Evolutionary conservation across 2,113 vertebrate genomes (phyloP).

Genomic region (Bostrychus sinensis): DNA sequence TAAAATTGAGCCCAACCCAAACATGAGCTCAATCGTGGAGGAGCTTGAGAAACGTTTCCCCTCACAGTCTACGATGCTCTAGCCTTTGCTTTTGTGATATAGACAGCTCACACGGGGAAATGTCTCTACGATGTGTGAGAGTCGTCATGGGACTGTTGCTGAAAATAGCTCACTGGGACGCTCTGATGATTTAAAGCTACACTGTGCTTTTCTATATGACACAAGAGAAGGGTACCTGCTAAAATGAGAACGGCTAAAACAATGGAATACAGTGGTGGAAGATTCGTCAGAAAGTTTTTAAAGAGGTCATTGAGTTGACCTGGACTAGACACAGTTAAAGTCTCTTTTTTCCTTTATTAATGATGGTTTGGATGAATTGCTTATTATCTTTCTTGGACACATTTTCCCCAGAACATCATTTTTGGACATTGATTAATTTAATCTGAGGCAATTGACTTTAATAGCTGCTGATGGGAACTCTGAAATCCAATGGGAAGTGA

Average conservation of each 20-base stretch:
- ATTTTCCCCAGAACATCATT: constrained; percentile 8
- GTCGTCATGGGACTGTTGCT: constrained; percentile 37
- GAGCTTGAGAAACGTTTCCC: constrained; percentile 85
- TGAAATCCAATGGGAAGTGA: constrained; percentile 26
- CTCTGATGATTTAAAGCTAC: constrained; percentile 11
- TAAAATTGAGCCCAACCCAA: constrained; percentile 72
- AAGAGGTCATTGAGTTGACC: constrained; percentile 3
- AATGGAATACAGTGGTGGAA: neutral
- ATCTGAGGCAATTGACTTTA: constrained; percentile 12
- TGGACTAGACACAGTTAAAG: constrained; percentile 2
- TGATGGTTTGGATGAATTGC: neutral
- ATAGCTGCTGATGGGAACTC: constrained; percentile 29
- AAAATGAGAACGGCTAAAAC: neutral
- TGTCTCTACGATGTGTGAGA: constrained; percentile 14
- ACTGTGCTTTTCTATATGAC: constrained; percentile 18
- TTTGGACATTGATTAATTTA: constrained; percentile 17
- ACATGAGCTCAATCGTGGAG: constrained; percentile 81
- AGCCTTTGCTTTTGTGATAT: constrained; percentile 45
- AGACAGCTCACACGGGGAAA: constrained; percentile 1
- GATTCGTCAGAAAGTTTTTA: neutral
- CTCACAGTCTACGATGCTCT: constrained; percentile 86
- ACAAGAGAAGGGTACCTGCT: neutral
- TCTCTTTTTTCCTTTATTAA: neutral
- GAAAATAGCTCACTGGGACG: constrained; percentile 35
- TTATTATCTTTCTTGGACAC: constrained; percentile 17